These are phyloP conservation scores for Thelaira solivaga DNA, from an alignment of 2,888 invertebrate species.

Conservation along the genomic window DNA sequence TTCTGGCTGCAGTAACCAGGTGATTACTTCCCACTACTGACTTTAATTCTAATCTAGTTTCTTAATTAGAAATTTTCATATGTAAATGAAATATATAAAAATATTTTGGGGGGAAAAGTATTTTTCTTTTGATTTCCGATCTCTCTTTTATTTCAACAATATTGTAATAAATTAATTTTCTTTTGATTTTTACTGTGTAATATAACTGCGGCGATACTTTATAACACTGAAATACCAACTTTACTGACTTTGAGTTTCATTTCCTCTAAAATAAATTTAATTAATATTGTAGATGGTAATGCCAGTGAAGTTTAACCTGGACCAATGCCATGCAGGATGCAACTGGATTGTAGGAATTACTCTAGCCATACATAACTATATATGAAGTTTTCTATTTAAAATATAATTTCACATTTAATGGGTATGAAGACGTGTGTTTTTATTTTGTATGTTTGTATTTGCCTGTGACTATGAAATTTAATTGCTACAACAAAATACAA, in stretches of 20 bases:
- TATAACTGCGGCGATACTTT: too few relatives aligned
- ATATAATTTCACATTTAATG: conserved; percentile 10
- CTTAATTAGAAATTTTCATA: too few relatives aligned
- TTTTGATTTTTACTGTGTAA: too few relatives aligned
- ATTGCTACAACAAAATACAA: conserved; percentile 26
- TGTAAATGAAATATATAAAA: too few relatives aligned
- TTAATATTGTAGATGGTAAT: conserved; percentile 1
- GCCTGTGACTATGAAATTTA: neutral
- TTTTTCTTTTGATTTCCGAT: too few relatives aligned
- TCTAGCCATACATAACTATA: conserved; percentile 12
- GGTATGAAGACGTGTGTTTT: too few relatives aligned
- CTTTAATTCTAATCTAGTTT: too few relatives aligned
- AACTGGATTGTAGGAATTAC: conserved; percentile 31
- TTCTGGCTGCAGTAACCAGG: too few relatives aligned
- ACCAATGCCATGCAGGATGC: conserved; percentile 38
- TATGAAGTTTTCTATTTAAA: conserved; percentile 9
- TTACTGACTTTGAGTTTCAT: neutral
- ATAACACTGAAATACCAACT: neutral
- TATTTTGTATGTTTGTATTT: neutral
- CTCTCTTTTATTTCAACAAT: too few relatives aligned
- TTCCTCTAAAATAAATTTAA: neutral
- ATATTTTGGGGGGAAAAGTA: too few relatives aligned
- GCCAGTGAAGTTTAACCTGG: conserved; percentile 34
- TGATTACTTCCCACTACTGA: too few relatives aligned
- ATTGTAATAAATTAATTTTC: too few relatives aligned